Conservation (phyloP, 2,888 invertebrate genomes). For the Eupithecia pulchellata region DNA sequence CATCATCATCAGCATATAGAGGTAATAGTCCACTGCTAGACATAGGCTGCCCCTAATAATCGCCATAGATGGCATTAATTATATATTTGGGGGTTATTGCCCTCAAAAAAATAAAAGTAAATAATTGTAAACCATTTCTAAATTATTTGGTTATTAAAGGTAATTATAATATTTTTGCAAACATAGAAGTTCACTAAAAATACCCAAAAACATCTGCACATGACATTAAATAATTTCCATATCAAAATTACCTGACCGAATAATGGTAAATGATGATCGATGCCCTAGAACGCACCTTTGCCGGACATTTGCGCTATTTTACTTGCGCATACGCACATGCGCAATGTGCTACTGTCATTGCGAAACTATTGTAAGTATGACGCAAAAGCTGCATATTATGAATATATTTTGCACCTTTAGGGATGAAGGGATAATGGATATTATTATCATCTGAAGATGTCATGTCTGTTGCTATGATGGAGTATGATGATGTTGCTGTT, state of each 20-base stretch:
- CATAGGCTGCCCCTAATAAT: too few relatives aligned
- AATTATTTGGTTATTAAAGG: too few relatives aligned
- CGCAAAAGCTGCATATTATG: slow-evolving; percentile 48
- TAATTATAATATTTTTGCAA: too few relatives aligned
- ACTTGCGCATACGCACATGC: slow-evolving; percentile 40
- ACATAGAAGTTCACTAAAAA: not conserved
- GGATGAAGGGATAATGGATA: slow-evolving; percentile 23
- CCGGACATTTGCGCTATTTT: slow-evolving; percentile 50
- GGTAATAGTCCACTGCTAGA: too few relatives aligned
- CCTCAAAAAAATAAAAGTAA: too few relatives aligned
- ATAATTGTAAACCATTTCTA: too few relatives aligned
- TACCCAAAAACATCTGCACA: not conserved
- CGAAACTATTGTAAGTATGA: slow-evolving; percentile 56
- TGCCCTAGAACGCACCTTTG: slow-evolving; percentile 53
- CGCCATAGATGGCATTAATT: too few relatives aligned
- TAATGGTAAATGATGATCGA: slow-evolving; percentile 57
- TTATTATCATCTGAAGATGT: slow-evolving; percentile 38
- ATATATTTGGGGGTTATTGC: too few relatives aligned
- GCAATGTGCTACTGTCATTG: slow-evolving; percentile 71
- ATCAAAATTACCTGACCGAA: slow-evolving; percentile 47
- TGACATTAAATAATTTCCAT: slow-evolving; percentile 20
- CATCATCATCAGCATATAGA: too few relatives aligned
- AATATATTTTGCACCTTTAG: slow-evolving; percentile 43
- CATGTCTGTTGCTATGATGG: slow-evolving; percentile 2
- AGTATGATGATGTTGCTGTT: not conserved